Evolutionary conservation across 92 coral and sea anemone species (phyloP).

Genomic region (Phenganax stokvisi): DNA sequence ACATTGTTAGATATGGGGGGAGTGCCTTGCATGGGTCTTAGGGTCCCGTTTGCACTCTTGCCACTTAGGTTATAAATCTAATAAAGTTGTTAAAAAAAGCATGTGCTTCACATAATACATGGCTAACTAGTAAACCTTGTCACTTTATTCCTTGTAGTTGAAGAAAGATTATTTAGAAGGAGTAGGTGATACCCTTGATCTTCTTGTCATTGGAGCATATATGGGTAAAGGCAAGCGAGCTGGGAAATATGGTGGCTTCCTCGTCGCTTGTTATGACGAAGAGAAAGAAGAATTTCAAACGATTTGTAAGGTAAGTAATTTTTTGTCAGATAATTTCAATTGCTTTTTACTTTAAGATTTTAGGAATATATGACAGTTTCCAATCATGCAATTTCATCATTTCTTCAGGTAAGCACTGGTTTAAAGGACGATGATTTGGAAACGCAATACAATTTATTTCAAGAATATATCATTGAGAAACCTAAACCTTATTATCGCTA

Average conservation of each 20-base stretch:
- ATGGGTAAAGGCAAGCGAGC: constrained; percentile 93
- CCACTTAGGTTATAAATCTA: too few relatives aligned
- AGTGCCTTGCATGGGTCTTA: too few relatives aligned
- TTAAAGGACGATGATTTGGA: constrained; percentile 87
- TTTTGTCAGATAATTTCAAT: background rate
- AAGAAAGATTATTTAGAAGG: constrained; percentile 94
- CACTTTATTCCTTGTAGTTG: constrained; percentile 49
- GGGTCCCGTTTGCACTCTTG: too few relatives aligned
- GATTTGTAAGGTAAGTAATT: constrained; percentile 70
- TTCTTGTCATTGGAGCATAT: constrained; percentile 87
- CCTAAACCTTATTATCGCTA: constrained; percentile 91
- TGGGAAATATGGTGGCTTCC: constrained; percentile 88
- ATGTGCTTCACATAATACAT: background rate
- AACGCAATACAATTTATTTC: constrained; percentile 73
- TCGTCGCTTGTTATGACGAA: constrained; percentile 86
- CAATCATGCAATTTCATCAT: background rate
- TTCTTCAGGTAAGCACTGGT: constrained; percentile 80
- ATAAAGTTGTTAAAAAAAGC: too few relatives aligned
- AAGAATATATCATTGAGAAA: constrained; percentile 78
- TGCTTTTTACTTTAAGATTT: background rate
- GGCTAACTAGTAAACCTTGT: background rate
- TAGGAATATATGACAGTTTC: background rate
- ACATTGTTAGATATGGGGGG: too few relatives aligned
- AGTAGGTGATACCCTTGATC: constrained; percentile 90
- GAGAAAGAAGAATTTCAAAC: constrained; percentile 93